A percentile compares a stretch with the other conserved stretches of the same genome.
These are phyloP conservation scores for Cetonia aurata DNA, from an alignment of 2,888 invertebrate genomes.

Conservation along the genomic window DNA sequence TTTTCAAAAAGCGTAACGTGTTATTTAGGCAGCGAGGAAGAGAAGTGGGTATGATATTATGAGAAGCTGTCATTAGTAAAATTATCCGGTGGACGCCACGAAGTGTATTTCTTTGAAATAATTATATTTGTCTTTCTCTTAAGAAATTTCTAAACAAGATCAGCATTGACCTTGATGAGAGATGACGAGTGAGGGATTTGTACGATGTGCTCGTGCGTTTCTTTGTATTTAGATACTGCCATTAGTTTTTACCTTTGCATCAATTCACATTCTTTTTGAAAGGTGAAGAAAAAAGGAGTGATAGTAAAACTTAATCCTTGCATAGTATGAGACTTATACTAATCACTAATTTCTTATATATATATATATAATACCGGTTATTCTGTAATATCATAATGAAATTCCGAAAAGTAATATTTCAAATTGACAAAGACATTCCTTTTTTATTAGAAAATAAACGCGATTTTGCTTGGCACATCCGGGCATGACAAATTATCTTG, in stretches of 20 bases:
- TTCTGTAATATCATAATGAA: not conserved
- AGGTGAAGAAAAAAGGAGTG: constrained; percentile 7
- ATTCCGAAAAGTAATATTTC: constrained; percentile 18
- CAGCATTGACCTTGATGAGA: constrained; percentile 46
- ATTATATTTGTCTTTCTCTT: constrained; percentile 48
- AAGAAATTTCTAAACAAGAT: constrained; percentile 44
- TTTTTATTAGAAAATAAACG: not conserved
- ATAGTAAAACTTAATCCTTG: constrained; percentile 24
- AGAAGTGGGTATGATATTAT: constrained; percentile 45
- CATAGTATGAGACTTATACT: constrained; percentile 12
- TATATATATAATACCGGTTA: constrained; percentile 4
- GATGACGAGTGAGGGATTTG: constrained; percentile 14
- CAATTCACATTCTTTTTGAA: not conserved
- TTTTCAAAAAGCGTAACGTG: constrained; percentile 40
- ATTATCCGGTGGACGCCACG: constrained; percentile 47
- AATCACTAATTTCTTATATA: not conserved
- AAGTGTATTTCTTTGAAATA: constrained; percentile 48
- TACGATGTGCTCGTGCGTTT: constrained; percentile 4
- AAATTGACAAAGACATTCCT: not conserved
- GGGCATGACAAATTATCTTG: constrained; percentile 4
- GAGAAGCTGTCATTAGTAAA: constrained; percentile 48
- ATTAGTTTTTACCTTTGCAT: constrained; percentile 20
- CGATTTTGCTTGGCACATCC: not conserved
- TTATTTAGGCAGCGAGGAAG: constrained; percentile 40
- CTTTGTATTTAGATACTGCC: constrained; percentile 28